These are phyloP conservation scores for Macroglossus sobrinus DNA, from an alignment of 2,113 vertebrate species.

Conservation along the genomic window DNA sequence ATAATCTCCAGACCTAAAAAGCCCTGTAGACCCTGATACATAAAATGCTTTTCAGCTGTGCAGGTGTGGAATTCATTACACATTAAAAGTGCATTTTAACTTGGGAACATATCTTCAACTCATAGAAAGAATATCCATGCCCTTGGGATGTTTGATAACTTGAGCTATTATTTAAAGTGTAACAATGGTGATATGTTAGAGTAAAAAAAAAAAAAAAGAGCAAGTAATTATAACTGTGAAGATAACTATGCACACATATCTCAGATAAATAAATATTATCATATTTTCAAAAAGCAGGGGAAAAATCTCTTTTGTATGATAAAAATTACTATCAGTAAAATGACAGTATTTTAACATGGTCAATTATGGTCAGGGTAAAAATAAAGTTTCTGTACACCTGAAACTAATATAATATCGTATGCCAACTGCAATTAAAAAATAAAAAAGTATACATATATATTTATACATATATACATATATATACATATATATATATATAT, in stretches of 20 bases:
- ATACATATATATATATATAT: too few relatives aligned
- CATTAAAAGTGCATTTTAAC: slow-evolving; percentile 61
- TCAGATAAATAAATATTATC: not conserved
- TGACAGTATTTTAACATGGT: not conserved
- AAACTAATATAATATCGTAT: too few relatives aligned
- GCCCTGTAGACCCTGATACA: slow-evolving; percentile 44
- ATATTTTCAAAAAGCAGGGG: not conserved
- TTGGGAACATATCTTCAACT: slow-evolving; percentile 33
- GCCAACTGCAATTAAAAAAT: too few relatives aligned
- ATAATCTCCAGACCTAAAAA: slow-evolving; percentile 73
- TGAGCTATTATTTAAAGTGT: slow-evolving; percentile 29
- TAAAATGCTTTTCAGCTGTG: slow-evolving; percentile 60
- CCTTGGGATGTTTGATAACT: not conserved
- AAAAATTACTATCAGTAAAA: not conserved
- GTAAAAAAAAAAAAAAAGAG: not conserved
- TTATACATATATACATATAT: too few relatives aligned
- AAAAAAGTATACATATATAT: too few relatives aligned
- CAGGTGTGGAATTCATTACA: slow-evolving; percentile 71
- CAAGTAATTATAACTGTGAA: not conserved
- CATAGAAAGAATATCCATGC: not conserved
- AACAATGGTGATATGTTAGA: not conserved
- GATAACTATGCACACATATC: not conserved
- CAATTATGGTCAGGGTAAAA: not conserved
- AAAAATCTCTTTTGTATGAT: not conserved
- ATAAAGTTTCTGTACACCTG: not conserved